phyloP scores from a whole-genome alignment of 2,888 invertebrate species.

The Corbicula japonica region DNA sequence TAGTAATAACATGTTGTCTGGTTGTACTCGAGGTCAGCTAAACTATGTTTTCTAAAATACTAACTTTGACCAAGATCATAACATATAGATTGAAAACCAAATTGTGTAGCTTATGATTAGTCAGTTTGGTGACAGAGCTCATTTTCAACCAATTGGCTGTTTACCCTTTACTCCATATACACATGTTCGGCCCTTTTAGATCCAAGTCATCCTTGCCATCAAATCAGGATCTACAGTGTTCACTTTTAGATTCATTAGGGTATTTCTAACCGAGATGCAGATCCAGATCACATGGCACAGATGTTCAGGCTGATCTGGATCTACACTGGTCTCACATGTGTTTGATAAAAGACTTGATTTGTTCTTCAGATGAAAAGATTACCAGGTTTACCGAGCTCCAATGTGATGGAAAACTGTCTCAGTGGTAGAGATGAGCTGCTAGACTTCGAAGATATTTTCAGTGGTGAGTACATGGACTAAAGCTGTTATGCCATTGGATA shows the following conservation, averaged over 20 bases:
- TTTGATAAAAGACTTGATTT: slow-evolving; percentile 1
- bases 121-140: too few species aligned
- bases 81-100: too few species aligned
- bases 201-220: neutral
- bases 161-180: too few species aligned
- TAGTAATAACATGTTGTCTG: too few species aligned
- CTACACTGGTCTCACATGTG: too few species aligned
- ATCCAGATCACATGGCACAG: too few species aligned
- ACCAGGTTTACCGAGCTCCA: slow-evolving; percentile 86
- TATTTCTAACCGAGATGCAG: neutral
- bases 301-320: too few species aligned
- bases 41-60: too few species aligned
- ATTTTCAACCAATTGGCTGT: too few species aligned
- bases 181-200: neutral
- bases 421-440: slow-evolving; percentile 85
- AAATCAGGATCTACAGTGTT: neutral
- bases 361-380: slow-evolving; percentile 81
- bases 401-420: slow-evolving; percentile 86
- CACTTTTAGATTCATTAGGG: neutral
- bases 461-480: slow-evolving; percentile 70
- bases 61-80: too few species aligned
- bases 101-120: too few species aligned
- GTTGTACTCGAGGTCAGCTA: too few species aligned
- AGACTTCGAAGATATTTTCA: slow-evolving; percentile 84
- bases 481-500: neutral